A percentile compares a stretch with the other conserved stretches of the same genome.
Evolutionary conservation across 2,888 invertebrate species (phyloP).

Genomic region (Cremastinae sp.): DNA sequence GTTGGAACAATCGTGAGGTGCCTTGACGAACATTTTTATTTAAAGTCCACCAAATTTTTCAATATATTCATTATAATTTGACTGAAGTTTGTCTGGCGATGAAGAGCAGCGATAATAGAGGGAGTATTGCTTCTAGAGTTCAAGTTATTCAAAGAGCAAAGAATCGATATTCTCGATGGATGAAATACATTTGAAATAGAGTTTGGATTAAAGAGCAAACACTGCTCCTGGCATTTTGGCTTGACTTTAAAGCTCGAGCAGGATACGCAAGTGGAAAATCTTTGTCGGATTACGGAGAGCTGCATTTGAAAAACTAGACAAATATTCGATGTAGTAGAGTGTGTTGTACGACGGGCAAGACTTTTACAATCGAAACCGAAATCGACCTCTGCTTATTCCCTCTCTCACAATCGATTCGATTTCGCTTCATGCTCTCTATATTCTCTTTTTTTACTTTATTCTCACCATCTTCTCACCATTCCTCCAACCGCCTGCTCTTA

Average conservation of each 20-base stretch:
- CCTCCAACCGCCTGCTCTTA: neutral
- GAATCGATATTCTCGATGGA: conserved; percentile 51
- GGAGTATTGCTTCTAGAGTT: conserved; percentile 52
- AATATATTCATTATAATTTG: no score
- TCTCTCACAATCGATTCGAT: neutral
- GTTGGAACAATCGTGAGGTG: no score
- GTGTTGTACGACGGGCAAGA: conserved; percentile 19
- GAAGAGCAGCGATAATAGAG: conserved; percentile 43
- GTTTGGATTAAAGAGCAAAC: conserved; percentile 49
- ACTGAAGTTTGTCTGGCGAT: neutral
- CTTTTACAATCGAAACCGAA: neutral
- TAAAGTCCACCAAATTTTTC: no score
- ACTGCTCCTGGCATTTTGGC: conserved; percentile 33
- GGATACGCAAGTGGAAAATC: conserved; percentile 11
- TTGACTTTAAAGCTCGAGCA: neutral
- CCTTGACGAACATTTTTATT: no score
- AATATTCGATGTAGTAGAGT: conserved; percentile 52
- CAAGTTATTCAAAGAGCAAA: conserved; percentile 41
- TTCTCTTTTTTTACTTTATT: conserved; percentile 21
- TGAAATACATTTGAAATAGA: conserved; percentile 49
- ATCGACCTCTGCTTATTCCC: neutral
- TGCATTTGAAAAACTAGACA: conserved; percentile 41
- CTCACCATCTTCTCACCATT: neutral
- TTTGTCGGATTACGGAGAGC: conserved; percentile 19
- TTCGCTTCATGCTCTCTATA: conserved; percentile 5